Evolutionary conservation across 2,113 vertebrate genomes (phyloP), one percentile per base, ranked within the genome.

Genomic region (Stigmatopora nigra): DNA sequence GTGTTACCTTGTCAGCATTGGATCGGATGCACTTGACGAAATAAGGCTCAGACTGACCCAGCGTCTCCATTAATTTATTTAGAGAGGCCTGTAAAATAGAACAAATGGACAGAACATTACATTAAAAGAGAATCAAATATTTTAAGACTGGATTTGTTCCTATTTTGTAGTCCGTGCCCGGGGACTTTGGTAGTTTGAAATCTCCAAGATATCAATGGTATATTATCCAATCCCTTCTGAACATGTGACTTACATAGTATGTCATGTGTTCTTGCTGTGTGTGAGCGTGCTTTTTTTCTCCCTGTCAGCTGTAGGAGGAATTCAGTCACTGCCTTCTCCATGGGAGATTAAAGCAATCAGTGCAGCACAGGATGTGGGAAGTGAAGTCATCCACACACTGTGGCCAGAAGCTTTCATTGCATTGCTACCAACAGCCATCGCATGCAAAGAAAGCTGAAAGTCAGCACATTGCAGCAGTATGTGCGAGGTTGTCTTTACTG

Each of bases 21-120:
- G 95, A 98, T 59, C 97, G 94, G 84, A 98, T 98, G 77, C 97
- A 99, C 84, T 98, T 99, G 80, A 99, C 96, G 91, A 99, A 99
- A 87, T 98, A 98, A 0, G 97, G 97, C 85, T 99, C 95, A 73
- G 96, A 94, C 75, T 99, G 95, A 77, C 89, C 93, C 70, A 98
- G 92, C 25, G 97, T 99, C 86, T 98, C 97, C 97, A 98, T 98
- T 72, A 99, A 90, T 73, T 98, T 98, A 77, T 91, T 98, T 73
- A 98, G 93, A 0, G 97, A 99, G 1, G 93, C 93, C 96, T 99
- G 69, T 1, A 79, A 73, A 79, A 70, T 0, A 68, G 65, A 61
- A 77, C 57, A 70, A 47, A 75, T 3, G 56, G 19, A 77, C 19
- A 61, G 25, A 15, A 31, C 3, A 20, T 64, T 13, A 73, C 2